Percentiles rank a stretch among this genome's conserved stretches.
Conservation (phyloP, 2,113 vertebrate species). For the Aramus guarauna region DNA sequence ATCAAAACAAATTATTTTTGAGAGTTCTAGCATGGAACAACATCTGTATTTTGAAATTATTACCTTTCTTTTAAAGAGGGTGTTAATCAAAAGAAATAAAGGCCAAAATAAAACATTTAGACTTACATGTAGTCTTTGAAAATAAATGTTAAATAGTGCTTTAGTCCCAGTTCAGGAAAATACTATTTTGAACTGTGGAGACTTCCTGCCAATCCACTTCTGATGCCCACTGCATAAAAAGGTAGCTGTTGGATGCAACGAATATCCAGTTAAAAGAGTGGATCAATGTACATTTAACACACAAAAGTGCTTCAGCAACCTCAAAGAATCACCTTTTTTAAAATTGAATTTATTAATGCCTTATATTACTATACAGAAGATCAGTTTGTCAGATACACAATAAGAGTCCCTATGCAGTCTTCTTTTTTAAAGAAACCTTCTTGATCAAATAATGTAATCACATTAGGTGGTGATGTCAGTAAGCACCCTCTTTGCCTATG, state of each 20-base stretch:
- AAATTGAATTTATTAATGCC: conserved; percentile 73
- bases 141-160: neutral
- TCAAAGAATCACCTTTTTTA: conserved; percentile 64
- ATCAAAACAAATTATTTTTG: neutral
- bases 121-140: neutral
- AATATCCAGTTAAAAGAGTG: neutral
- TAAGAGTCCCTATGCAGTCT: conserved; percentile 68
- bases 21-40: neutral
- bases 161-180: neutral
- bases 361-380: conserved; percentile 67
- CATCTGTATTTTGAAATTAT: neutral
- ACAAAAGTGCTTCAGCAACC: conserved; percentile 72
- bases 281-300: conserved; percentile 19
- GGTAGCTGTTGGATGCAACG: neutral
- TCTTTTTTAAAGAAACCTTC: neutral
- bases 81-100: neutral
- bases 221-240: neutral
- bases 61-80: neutral
- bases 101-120: neutral
- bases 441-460: neutral
- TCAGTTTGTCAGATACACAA: conserved; percentile 58
- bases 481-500: conserved; percentile 63
- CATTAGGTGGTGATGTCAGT: conserved; percentile 40
- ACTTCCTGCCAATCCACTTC: neutral
- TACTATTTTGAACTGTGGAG: neutral